Evolutionary conservation across 2,113 vertebrate genomes (phyloP).

Genomic region (Nothoprocta perdicaria): DNA sequence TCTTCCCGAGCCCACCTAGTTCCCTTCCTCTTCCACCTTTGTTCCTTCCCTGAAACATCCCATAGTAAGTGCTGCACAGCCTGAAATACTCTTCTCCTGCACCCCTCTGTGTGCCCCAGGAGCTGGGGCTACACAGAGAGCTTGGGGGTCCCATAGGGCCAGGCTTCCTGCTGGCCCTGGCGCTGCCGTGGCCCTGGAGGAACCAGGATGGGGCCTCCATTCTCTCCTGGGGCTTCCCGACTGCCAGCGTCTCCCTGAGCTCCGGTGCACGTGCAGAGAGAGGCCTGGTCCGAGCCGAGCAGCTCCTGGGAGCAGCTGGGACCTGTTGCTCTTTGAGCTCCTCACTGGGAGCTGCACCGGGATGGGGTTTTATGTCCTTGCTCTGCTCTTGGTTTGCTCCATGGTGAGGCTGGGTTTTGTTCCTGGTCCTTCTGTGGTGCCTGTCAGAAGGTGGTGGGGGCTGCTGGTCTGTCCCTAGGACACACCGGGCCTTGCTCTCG

Average conservation of each 20-base stretch:
- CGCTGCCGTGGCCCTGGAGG: no score
- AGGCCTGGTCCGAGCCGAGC: no score
- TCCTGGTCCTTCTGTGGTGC: neutral
- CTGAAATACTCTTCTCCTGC: no score
- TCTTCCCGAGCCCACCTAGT: neutral
- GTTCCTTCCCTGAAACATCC: neutral
- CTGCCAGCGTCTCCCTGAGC: no score
- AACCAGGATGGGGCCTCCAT: no score
- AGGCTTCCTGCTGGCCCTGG: no score
- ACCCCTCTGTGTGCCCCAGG: neutral
- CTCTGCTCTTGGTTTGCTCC: neutral
- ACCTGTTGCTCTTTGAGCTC: no score
- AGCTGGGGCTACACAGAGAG: no score
- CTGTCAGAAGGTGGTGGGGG: neutral
- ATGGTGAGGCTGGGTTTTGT: neutral
- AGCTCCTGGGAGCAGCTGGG: no score
- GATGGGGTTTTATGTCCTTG: neutral
- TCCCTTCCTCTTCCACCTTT: neutral
- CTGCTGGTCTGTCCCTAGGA: neutral
- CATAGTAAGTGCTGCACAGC: fast-evolving
- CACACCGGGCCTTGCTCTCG: neutral
- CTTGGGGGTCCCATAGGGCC: no score
- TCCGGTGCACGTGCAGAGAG: no score
- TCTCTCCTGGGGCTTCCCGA: no score
- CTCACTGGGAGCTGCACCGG: neutral